Percentiles rank a stretch among this genome's conserved stretches.
phyloP scores from a whole-genome alignment of 2,113 vertebrate genomes.

The Pseudorasbora parva region DNA sequence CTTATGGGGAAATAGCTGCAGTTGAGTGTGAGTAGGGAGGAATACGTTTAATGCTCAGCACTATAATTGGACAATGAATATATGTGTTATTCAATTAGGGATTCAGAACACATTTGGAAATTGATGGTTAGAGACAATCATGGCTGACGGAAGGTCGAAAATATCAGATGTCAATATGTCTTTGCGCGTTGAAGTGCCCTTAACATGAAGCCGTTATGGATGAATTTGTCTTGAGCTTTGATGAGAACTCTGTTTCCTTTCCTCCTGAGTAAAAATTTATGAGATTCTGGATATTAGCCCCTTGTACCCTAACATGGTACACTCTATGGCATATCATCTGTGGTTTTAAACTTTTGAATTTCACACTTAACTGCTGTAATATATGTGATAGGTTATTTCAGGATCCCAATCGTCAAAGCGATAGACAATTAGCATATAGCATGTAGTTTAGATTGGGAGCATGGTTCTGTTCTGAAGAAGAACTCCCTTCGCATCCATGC shows the following conservation, averaged over 20 bases:
- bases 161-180: not conserved
- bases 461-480: no score
- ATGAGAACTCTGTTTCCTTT: not conserved
- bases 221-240: not conserved
- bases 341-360: not conserved
- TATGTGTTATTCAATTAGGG: not conserved
- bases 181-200: conserved; percentile 9
- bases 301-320: not conserved
- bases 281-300: not conserved
- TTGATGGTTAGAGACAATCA: not conserved
- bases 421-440: no score
- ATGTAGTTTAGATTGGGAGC: no score
- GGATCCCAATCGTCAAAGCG: no score
- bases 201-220: not conserved
- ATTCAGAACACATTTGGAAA: not conserved
- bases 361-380: not conserved
- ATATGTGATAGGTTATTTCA: not conserved
- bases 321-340: no score
- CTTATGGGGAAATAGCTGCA: not conserved
- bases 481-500: no score
- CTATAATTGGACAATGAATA: conserved; percentile 1
- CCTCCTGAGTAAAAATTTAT: not conserved
- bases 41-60: not conserved
- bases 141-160: not conserved
- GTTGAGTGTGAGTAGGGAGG: not conserved